A percentile compares a stretch with the other conserved stretches of the same genome.
Evolutionary conservation across 1,140 invertebrate genomes (phyloP).

Genomic region (Aphis craccivora): DNA sequence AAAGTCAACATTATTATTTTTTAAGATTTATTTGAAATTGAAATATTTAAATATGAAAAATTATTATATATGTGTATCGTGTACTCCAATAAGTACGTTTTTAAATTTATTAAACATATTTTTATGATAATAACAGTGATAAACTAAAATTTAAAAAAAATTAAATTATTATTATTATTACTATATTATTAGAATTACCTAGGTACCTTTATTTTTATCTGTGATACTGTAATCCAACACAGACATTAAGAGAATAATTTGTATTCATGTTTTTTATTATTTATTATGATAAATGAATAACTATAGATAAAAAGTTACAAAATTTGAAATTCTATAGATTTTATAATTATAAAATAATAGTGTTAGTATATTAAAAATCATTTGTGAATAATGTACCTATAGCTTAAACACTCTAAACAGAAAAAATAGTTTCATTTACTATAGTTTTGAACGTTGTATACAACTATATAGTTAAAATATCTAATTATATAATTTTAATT

Average conservation of each 20-base stretch:
- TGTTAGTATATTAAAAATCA: no score
- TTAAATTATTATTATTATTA: background rate
- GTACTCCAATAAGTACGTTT: background rate
- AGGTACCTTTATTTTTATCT: no score
- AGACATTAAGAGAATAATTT: background rate
- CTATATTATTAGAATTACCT: no score
- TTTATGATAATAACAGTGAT: background rate
- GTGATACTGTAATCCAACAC: no score
- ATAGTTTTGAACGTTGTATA: no score
- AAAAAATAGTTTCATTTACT: no score
- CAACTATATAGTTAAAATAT: background rate
- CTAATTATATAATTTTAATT: no score
- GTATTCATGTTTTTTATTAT: background rate
- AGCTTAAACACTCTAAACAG: no score
- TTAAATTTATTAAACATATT: constrained; percentile 1
- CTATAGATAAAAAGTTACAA: background rate
- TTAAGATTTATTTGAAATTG: background rate
- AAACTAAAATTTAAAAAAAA: background rate
- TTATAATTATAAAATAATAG: no score
- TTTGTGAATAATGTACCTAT: no score
- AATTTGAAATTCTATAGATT: background rate
- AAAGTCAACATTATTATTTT: constrained; percentile 26
- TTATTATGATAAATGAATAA: background rate
- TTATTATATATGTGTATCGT: background rate
- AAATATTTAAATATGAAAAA: background rate